Conservation (phyloP, 2,888 invertebrate species). For the Emmelina monodactyla region DNA sequence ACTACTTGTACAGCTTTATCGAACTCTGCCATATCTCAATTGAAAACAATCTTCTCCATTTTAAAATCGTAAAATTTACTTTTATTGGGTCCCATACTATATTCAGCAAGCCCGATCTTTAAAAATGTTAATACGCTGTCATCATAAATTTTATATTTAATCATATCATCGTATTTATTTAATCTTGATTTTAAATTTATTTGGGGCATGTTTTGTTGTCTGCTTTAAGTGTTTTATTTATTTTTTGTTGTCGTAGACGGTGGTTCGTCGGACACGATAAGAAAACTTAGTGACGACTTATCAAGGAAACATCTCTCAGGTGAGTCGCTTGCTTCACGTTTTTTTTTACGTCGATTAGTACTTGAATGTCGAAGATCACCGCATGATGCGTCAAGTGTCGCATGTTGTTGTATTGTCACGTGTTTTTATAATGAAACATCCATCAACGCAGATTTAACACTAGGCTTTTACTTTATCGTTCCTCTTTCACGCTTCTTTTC, state of each 20-base stretch:
- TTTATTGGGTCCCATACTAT: background rate
- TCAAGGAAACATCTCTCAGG: constrained; percentile 64
- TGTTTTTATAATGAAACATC: constrained; percentile 21
- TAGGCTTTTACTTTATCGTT: no score
- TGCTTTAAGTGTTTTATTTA: constrained; percentile 59
- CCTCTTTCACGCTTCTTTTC: constrained; percentile 28
- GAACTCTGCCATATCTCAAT: constrained; percentile 32
- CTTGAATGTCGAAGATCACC: constrained; percentile 15
- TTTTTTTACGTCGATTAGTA: background rate
- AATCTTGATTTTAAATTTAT: constrained; percentile 22
- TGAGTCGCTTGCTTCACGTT: constrained; percentile 28
- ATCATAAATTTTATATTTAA: background rate
- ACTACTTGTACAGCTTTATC: constrained; percentile 20
- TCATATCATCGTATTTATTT: constrained; percentile 6
- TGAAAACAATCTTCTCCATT: constrained; percentile 22
- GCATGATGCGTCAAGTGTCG: constrained; percentile 28
- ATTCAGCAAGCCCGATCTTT: background rate
- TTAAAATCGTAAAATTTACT: constrained; percentile 18
- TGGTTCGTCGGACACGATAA: constrained; percentile 52
- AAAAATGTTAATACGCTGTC: background rate
- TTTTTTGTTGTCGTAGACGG: constrained; percentile 63
- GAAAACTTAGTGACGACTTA: constrained; percentile 60
- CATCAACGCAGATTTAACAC: no score
- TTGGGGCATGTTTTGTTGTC: constrained; percentile 43
- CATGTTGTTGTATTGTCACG: constrained; percentile 23